Percentiles rank a stretch among this genome's conserved stretches.
Evolutionary conservation across 2,888 invertebrate species (phyloP).

Genomic region (Drosophila vallismaia): DNA sequence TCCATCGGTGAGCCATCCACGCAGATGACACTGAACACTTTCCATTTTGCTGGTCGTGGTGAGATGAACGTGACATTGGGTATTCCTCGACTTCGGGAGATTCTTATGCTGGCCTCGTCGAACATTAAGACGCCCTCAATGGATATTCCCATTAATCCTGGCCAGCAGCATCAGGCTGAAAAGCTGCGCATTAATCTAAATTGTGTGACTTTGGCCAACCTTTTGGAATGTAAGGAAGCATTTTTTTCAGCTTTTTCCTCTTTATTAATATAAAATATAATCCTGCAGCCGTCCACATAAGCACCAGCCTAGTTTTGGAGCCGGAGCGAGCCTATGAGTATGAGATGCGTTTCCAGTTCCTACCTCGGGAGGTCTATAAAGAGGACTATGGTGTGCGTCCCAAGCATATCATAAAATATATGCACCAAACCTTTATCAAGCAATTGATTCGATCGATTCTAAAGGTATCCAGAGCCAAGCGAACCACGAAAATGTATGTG

Average conservation of each 20-base stretch:
- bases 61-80: conserved; percentile 99
- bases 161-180: conserved; percentile 86
- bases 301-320: conserved; percentile 84
- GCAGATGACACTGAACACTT: conserved; percentile 99
- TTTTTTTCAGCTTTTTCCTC: not conserved
- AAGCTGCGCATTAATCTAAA: conserved; percentile 89
- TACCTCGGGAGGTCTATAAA: conserved; percentile 90
- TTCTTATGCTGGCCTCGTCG: conserved; percentile 97
- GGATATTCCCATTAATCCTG: conserved; percentile 92
- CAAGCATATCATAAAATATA: conserved; percentile 88
- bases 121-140: conserved; percentile 98
- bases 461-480: conserved; percentile 86
- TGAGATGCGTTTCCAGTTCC: conserved; percentile 88
- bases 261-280: not conserved
- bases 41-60: conserved; percentile 99
- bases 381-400: conserved; percentile 90
- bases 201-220: conserved; percentile 90
- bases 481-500: conserved; percentile 71
- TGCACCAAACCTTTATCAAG: conserved; percentile 90
- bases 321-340: conserved; percentile 87
- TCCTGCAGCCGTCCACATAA: conserved; percentile 78
- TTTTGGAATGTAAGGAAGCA: conserved; percentile 86
- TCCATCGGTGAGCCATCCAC: conserved; percentile 99
- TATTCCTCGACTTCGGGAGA: conserved; percentile 98
- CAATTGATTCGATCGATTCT: conserved; percentile 87